phyloP scores from a whole-genome alignment of 2,888 invertebrate genomes.

The Pristionchus japonicus region DNA sequence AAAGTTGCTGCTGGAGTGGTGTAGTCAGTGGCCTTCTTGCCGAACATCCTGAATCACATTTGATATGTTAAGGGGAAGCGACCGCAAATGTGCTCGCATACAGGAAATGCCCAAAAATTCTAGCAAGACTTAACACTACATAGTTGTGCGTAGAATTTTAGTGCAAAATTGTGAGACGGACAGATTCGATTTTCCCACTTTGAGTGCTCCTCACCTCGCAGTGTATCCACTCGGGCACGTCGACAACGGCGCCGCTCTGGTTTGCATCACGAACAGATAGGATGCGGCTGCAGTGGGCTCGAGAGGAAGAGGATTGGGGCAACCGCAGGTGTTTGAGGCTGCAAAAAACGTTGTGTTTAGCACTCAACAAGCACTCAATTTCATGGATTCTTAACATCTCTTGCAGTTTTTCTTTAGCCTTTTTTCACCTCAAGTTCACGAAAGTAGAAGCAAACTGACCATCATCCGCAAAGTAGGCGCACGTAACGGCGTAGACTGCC shows the following conservation, averaged over 20 bases:
- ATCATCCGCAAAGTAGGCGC: not conserved
- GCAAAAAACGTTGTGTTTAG: not conserved
- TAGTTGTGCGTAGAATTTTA: too few relatives aligned
- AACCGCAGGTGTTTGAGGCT: not conserved
- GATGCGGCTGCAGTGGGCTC: not conserved
- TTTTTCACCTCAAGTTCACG: too few relatives aligned
- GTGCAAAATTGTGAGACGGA: too few relatives aligned
- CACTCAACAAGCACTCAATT: not conserved
- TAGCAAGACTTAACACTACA: too few relatives aligned
- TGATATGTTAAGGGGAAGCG: too few relatives aligned
- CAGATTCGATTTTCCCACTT: too few relatives aligned
- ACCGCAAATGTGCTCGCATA: too few relatives aligned
- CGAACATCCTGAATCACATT: not conserved
- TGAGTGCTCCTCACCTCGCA: not conserved
- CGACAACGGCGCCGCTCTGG: not conserved
- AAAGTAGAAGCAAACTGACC: too few relatives aligned
- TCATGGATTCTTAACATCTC: too few relatives aligned
- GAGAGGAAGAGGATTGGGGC: not conserved
- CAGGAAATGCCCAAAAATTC: too few relatives aligned
- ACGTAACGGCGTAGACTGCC: not conserved
- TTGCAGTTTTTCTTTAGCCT: too few relatives aligned
- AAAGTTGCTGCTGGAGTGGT: not conserved
- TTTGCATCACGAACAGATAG: not conserved
- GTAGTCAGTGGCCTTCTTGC: not conserved
- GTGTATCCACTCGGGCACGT: not conserved